Percentiles rank a stretch among this genome's conserved stretches.
These are phyloP conservation scores for Caradrina kadenii DNA, from an alignment of 2,888 invertebrate species.

Conservation along the genomic window DNA sequence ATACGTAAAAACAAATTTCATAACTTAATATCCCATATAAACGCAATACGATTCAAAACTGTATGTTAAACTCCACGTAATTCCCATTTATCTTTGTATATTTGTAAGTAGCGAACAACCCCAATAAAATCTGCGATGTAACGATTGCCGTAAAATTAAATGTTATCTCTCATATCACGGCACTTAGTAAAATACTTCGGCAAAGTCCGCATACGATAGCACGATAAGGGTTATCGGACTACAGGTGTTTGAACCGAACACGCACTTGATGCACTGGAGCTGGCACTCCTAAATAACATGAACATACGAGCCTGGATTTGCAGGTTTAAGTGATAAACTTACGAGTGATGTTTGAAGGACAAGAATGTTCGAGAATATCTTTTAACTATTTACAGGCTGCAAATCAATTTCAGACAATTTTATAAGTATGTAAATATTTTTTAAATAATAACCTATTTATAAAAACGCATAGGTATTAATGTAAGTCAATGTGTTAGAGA, in stretches of 20 bases:
- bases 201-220: conserved; percentile 58
- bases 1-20: not conserved
- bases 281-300: conserved; percentile 31
- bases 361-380: not conserved
- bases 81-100: conserved; percentile 5
- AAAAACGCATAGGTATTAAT: conserved; percentile 20
- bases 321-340: conserved; percentile 13
- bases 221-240: conserved; percentile 63
- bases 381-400: not conserved
- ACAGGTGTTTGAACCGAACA: conserved; percentile 79
- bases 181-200: conserved; percentile 55
- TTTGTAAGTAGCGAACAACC: conserved; percentile 32
- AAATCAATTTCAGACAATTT: conserved; percentile 7
- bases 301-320: not conserved
- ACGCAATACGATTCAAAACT: not conserved
- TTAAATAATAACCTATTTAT: not conserved
- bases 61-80: not conserved
- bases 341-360: conserved; percentile 2
- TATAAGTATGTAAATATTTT: too few relatives aligned
- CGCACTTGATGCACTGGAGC: conserved; percentile 72
- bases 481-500: conserved; percentile 41
- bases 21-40: not conserved
- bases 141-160: conserved; percentile 38
- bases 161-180: conserved; percentile 50
- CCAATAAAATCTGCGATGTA: conserved; percentile 40